These are phyloP conservation scores for Struthio camelus DNA, from an alignment of 2,113 vertebrate species.

Conservation along the genomic window DNA sequence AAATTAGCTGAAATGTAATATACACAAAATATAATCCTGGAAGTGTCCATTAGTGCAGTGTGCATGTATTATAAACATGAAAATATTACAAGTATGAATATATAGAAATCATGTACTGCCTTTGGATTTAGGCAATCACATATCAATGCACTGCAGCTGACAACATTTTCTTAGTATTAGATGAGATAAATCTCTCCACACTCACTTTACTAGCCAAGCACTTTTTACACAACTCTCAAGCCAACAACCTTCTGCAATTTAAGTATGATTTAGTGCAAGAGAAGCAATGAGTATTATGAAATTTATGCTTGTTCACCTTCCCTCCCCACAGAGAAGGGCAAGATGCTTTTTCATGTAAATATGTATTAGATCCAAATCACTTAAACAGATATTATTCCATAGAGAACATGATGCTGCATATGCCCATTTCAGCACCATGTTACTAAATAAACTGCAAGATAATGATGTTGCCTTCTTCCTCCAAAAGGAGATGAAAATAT, in stretches of 20 bases:
- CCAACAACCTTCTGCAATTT: constrained; percentile 63
- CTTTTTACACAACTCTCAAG: constrained; percentile 59
- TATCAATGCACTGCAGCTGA: constrained; percentile 1
- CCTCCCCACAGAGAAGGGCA: constrained; percentile 54
- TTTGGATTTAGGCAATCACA: not conserved
- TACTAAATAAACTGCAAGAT: constrained; percentile 62
- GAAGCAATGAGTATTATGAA: constrained; percentile 59
- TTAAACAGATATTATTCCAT: constrained; percentile 60
- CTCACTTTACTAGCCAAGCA: constrained; percentile 58
- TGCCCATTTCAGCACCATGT: constrained; percentile 45
- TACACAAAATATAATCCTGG: not conserved
- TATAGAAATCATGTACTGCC: not conserved
- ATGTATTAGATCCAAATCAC: constrained; percentile 60
- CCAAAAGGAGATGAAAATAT: constrained; percentile 47
- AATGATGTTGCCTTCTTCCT: constrained; percentile 14
- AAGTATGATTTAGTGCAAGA: constrained; percentile 62
- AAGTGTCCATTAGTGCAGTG: not conserved
- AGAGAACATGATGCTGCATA: constrained; percentile 56
- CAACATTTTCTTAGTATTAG: constrained; percentile 34
- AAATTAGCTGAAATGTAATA: constrained; percentile 8
- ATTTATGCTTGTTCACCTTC: constrained; percentile 65
- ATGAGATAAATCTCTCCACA: constrained; percentile 25
- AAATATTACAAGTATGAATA: not conserved
- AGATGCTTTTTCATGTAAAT: constrained; percentile 63
- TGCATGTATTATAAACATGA: not conserved